A percentile compares a stretch with the other conserved stretches of the same genome.
Conservation (phyloP, 1,140 invertebrate genomes). For the Euwallacea similis region DNA sequence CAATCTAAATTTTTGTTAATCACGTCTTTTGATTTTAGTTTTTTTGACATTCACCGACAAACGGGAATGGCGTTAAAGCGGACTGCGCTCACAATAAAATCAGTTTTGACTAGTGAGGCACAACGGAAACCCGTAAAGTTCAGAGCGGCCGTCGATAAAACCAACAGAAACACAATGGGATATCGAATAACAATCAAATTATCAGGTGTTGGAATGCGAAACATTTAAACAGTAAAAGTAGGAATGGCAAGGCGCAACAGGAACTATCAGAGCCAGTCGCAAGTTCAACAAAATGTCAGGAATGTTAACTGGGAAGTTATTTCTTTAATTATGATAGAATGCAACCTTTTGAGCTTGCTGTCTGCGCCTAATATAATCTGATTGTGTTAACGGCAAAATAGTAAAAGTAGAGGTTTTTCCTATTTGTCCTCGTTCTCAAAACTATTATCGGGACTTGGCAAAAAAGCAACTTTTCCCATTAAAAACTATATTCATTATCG, state of each 20-base stretch:
- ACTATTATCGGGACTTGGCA: not conserved
- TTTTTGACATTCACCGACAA: too few species aligned
- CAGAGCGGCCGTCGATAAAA: not conserved
- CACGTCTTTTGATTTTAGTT: too few species aligned
- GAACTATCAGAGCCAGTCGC: not conserved
- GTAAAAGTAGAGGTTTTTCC: too few species aligned
- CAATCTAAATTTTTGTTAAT: too few species aligned
- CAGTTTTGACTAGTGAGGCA: too few species aligned
- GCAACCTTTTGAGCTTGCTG: not conserved
- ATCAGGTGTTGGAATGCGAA: slow-evolving; percentile 16
- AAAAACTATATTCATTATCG: not conserved
- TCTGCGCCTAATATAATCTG: too few species aligned
- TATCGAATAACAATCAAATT: slow-evolving; percentile 13
- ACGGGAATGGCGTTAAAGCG: too few species aligned
- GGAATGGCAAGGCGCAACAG: slow-evolving; percentile 8
- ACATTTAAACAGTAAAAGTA: slow-evolving; percentile 17
- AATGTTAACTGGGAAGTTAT: slow-evolving; percentile 11
- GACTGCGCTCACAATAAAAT: too few species aligned
- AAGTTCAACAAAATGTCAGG: slow-evolving; percentile 7
- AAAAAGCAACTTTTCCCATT: not conserved
- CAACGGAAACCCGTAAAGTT: not conserved
- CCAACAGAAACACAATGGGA: slow-evolving; percentile 3
- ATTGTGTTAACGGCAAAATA: too few species aligned
- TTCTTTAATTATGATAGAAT: slow-evolving; percentile 13
- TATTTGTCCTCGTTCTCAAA: too few species aligned